Evolutionary conservation across 2,113 vertebrate genomes (phyloP).

Genomic region (Montifringilla adamsi): DNA sequence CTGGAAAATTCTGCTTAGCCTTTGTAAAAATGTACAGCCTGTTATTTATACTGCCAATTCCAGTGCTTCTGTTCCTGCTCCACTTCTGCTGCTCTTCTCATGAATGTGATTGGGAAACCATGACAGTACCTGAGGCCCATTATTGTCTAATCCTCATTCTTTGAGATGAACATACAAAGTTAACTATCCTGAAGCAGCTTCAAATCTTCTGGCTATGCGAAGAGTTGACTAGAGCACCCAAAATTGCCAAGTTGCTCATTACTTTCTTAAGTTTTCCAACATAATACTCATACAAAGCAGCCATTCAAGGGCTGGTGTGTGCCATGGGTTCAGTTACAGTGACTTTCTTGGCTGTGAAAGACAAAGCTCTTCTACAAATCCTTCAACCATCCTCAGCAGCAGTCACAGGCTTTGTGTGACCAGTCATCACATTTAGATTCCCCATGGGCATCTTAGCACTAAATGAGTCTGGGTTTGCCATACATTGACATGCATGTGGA

Average conservation of each 20-base stretch:
- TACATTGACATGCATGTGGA: accelerated
- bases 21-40: background rate
- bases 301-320: too few relatives aligned
- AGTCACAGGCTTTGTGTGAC: background rate
- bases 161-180: background rate
- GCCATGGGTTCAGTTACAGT: background rate
- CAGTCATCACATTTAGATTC: background rate
- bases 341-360: background rate
- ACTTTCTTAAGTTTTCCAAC: background rate
- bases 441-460: too few relatives aligned
- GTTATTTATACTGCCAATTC: background rate
- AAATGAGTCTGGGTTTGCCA: background rate
- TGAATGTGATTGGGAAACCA: background rate
- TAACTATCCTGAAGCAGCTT: background rate
- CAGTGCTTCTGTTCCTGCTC: background rate
- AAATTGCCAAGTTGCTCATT: background rate
- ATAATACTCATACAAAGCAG: background rate
- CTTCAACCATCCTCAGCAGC: background rate
- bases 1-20: background rate
- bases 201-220: background rate
- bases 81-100: background rate
- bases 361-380: background rate
- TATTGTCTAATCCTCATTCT: background rate
- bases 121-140: background rate
- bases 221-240: background rate